Base-by-base conservation (phyloP, 2,888 invertebrate genomes). In the Drosophila borborema region DNA sequence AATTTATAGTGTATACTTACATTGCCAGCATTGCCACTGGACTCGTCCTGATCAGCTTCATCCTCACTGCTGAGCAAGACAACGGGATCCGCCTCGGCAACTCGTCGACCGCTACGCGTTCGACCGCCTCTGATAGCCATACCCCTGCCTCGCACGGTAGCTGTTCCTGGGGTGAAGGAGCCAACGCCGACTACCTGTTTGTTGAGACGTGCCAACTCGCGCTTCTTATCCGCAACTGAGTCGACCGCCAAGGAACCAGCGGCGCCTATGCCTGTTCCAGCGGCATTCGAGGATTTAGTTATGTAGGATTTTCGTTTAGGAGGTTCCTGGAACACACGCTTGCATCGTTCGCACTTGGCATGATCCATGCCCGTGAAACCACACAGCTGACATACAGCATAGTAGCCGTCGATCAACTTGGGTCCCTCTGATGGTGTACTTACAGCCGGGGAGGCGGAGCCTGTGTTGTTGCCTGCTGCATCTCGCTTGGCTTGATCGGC, bases 291-390 rank as follows among this genome's bases (percentile, higher is more conserved):
- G 4, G 81, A 74, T 60, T 92, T 92, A n/a, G 85, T 82, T 3
- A 79, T 53, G 41, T 85, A 85, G 20, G 86, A 81, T 31, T 79
- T 85, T 34, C 93, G 92, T 93, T 96, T 96, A 38, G 96, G 96
- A 86, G 96, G 95, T 72, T 96, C 96, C 1, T 95, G 95, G 82
- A 97, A 95, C 89, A 95, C 95, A 86, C 95, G 94, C 91, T 95
- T 95, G 93, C 97, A 97, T 80, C 95, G 93, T 92, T 96, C 95
- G 93, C 98, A 98, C 72, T 95, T 95, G 82, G 95, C 96, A 92
- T 97, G 97, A 92, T 97, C 96, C 83, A 95, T 94, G 60, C 97
- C 97, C 53, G 96, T 94, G 90, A 96, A 95, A 20, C 98, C 98
- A 92, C 98, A 98, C 77, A 95, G 94, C 75, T 95, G 95, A 92